Base-by-base conservation (phyloP, 92 coral and sea anemone species). In the Metridium senile region DNA sequence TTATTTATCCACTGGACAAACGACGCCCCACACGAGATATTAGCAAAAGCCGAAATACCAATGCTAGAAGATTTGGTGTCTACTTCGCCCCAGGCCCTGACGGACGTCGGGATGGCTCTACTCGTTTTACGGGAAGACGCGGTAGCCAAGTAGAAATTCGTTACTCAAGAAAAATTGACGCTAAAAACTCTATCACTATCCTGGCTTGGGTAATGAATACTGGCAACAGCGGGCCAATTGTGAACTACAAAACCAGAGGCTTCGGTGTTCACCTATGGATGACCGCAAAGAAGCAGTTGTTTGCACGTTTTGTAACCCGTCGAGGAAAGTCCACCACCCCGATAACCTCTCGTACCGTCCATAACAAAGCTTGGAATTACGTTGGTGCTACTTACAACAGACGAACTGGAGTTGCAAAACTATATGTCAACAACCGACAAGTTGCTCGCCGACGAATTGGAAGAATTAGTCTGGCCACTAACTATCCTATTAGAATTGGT, bases 141-240 rank as follows among this genome's bases (percentile, higher is more conserved):
- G 54, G 33, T 80, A 90, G 94, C 74, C 86, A 86, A 70, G 86
- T 90, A 27, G 80, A 90, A 74, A 82, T 90, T 31, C 91, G 91
- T 18, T 87, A 90, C 81, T 57, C 76, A 19, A 83, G 84, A 29
- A 82, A 69, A 56, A 85, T 90, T 17, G 90, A 85, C 73, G 90
- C 94, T 9, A 74, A 71, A 65, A 71, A 86, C 52, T 90, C 94
- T 33, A 79, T 90, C 13, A 90, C 94, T 18, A 76, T 90, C 53
- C 74, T 90, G 66, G 87, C 87, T 70, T 90, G 94, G 94, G 67
- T 90, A 2, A 80, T 53, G 70, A 86, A 90, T 21, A 58, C 70
- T 1, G 93, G 93, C 0, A 62, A 58, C 16, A 19, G 67, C 17
- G 93, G 93, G 0, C 90, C 93, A 1, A 72, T 89, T 63, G 84